phyloP scores from a whole-genome alignment of 2,888 invertebrate species.

The Pristionchus mayeri region DNA sequence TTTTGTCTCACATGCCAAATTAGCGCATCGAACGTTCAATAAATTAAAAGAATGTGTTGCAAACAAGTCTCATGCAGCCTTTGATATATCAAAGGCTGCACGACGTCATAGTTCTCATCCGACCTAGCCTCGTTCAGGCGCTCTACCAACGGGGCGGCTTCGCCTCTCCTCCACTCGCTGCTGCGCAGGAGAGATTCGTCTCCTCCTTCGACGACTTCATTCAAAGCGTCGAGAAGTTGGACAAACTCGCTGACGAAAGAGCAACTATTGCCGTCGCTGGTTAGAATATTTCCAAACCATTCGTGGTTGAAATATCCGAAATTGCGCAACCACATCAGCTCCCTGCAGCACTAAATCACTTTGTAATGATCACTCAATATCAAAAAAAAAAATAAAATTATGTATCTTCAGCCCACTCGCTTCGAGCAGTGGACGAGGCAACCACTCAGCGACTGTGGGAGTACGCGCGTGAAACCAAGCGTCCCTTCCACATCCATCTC shows the following conservation, averaged over 20 bases:
- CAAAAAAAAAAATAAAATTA: not conserved
- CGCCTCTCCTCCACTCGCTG: conserved; percentile 59
- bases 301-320: no score
- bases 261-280: conserved; percentile 63
- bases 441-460: conserved; percentile 61
- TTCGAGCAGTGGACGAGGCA: conserved; percentile 69
- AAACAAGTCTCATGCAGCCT: no score
- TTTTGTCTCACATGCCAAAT: no score
- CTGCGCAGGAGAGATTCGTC: conserved; percentile 66
- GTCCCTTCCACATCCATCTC: conserved; percentile 75
- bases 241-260: conserved; percentile 47
- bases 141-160: conserved; percentile 73
- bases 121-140: conserved; percentile 66
- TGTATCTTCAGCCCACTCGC: conserved; percentile 72
- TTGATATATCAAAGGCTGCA: no score
- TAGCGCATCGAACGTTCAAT: no score
- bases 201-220: conserved; percentile 65
- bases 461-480: conserved; percentile 55
- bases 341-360: no score
- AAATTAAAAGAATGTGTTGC: no score
- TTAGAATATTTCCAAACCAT: conserved; percentile 22
- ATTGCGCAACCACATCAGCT: no score
- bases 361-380: not conserved
- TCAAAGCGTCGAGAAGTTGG: conserved; percentile 57
- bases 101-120: no score